Base-by-base conservation (phyloP, 2,113 vertebrate species). In the Herpetotheres cachinnans region DNA sequence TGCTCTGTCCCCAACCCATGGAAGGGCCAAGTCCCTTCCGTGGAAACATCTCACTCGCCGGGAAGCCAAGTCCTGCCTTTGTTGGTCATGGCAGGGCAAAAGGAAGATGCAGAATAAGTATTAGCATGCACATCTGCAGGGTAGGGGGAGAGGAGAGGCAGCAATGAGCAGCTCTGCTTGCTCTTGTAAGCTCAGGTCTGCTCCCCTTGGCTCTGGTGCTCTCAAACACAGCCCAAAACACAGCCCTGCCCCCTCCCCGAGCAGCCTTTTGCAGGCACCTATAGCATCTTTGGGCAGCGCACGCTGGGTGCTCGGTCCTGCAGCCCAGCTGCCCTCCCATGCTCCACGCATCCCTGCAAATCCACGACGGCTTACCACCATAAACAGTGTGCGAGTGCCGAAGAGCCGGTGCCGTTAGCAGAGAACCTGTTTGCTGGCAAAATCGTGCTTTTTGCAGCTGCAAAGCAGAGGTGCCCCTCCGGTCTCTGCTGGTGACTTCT, bases 301-400 rank as follows among this genome's bases (percentile, higher is more conserved):
- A 9, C 1, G 1, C 21, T 0, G 0, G 14, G 36, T 59, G 9
- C 49, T 72, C 82, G 61, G 29, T 29, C 62, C 44, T 2, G 3
- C 20, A 36, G 67, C 21, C 25, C 54, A 8, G 2, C 21, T 21
- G 2, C 1, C n/a, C 11, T 66, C 26, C 46, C 7, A 0, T 20
- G 4, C 30, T 59, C 73, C 36, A 9, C 1, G 1, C 6, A 38
- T 9, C 47, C 56, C 38, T 22, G n/a, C 46, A 80, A 55, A 55
- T 17, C 56, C 69, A 27, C 0, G 0, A 19, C 1, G 0, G 21
- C 20, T 76, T 4, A 2, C 5, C 30, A 5, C 47, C 13, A 3
- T 2, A 26, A 36, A 58, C 0, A 2, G 0, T 0, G 49, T 7
- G 20, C 1, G 1, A 77, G 44, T 25, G 16, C 4, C 1, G 67